A percentile compares a stretch with the other conserved stretches of the same genome.
phyloP scores from a whole-genome alignment of 1,140 invertebrate species.

The Pseudomyrmex sp. region DNA sequence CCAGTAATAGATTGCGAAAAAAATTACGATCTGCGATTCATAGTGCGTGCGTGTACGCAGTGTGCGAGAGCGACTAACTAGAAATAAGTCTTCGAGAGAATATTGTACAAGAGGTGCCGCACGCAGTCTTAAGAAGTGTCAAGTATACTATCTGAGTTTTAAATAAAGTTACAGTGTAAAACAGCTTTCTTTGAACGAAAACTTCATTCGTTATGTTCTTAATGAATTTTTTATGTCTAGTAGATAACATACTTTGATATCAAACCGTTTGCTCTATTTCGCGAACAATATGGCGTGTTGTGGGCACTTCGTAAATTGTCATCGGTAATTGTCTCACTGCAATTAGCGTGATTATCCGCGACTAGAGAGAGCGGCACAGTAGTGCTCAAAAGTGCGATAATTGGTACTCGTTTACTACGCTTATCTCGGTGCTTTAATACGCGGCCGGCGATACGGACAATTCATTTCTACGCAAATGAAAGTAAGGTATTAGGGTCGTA shows the following conservation, averaged over 20 bases:
- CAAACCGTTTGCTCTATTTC: background rate
- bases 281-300: background rate
- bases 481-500: constrained; percentile 54
- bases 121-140: background rate
- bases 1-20: constrained; percentile 18
- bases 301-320: constrained; percentile 14
- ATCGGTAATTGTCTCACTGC: background rate
- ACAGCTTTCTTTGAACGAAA: background rate
- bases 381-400: constrained; percentile 7
- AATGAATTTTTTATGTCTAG: too few species aligned
- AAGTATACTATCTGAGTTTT: too few species aligned
- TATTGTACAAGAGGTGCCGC: background rate
- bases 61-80: background rate
- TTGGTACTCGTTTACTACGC: constrained; percentile 41
- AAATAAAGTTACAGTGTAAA: background rate
- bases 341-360: constrained; percentile 23
- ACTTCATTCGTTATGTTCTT: background rate
- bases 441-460: constrained; percentile 43
- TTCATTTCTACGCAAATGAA: constrained; percentile 60
- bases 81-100: background rate
- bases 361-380: background rate
- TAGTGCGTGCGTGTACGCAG: constrained; percentile 10
- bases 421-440: constrained; percentile 42
- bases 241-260: background rate
- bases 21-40: constrained; percentile 29